These are phyloP conservation scores for Myotis pilosus DNA, from an alignment of 2,797 vertebrate species.

Conservation along the genomic window DNA sequence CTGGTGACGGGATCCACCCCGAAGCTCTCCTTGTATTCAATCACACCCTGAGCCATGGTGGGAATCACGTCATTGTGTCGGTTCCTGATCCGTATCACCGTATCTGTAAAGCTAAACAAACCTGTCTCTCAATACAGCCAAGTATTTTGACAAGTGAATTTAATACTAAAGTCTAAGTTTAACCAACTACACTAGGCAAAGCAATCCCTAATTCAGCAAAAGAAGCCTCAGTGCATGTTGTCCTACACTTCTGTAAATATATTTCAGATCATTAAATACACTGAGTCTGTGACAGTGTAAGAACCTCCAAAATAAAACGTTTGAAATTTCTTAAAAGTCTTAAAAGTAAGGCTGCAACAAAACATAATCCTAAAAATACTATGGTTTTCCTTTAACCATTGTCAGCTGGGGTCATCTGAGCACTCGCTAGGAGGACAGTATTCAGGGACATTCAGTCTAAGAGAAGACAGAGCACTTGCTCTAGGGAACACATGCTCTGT, in stretches of 20 bases:
- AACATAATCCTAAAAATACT: background rate
- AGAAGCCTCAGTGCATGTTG: background rate
- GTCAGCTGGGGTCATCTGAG: background rate
- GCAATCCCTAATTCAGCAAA: background rate
- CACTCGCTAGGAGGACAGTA: background rate
- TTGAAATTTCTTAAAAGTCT: background rate
- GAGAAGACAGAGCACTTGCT: background rate
- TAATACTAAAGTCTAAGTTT: constrained; percentile 47
- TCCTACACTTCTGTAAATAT: background rate
- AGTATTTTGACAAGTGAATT: constrained; percentile 53
- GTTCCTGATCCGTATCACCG: constrained; percentile 95
- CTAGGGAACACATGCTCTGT: background rate
- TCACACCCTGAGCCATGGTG: constrained; percentile 98
- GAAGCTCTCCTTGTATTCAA: constrained; percentile 96
- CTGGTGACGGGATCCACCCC: constrained; percentile 95
- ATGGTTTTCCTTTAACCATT: background rate
- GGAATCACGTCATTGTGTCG: constrained; percentile 98
- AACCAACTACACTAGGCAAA: background rate
- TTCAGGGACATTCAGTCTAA: background rate
- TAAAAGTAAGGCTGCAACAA: background rate
- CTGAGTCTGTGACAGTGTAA: background rate
- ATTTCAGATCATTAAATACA: constrained; percentile 14
- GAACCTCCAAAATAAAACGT: constrained; percentile 11
- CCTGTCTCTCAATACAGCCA: constrained; percentile 58
- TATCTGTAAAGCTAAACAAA: constrained; percentile 94